Evolutionary conservation across 2,888 invertebrate genomes (phyloP).

Genomic region (Drosophila putrida): DNA sequence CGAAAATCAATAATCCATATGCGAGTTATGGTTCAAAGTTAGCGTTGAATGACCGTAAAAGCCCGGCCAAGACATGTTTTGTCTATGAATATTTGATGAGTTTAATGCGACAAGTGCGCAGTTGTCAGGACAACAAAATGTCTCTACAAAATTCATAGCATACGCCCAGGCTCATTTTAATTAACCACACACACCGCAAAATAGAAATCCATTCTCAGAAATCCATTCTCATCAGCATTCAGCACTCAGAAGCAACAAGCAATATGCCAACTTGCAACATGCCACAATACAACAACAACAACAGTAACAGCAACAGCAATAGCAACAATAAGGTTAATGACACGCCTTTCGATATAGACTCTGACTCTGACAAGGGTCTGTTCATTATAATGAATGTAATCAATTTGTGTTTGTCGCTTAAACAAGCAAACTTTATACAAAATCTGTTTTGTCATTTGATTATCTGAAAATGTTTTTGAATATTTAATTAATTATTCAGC

Average conservation of each 20-base stretch:
- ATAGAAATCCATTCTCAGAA: not conserved
- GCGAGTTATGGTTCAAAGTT: constrained; percentile 53
- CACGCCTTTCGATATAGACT: constrained; percentile 8
- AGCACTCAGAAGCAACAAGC: constrained; percentile 21
- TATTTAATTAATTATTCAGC: constrained; percentile 19
- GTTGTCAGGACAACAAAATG: constrained; percentile 43
- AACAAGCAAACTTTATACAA: constrained; percentile 12
- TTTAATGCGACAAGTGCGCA: constrained; percentile 56
- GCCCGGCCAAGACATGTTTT: constrained; percentile 43
- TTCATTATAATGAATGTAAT: constrained; percentile 10
- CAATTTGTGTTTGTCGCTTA: constrained; percentile 22
- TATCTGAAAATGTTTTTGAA: constrained; percentile 14
- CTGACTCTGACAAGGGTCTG: constrained; percentile 10
- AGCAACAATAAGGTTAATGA: constrained; percentile 29
- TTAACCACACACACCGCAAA: constrained; percentile 18
- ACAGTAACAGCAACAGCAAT: constrained; percentile 2
- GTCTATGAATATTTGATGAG: constrained; percentile 67
- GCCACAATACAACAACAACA: not conserved
- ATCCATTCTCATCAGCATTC: constrained; percentile 6
- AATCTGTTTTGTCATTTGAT: constrained; percentile 22
- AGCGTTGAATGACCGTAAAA: constrained; percentile 32
- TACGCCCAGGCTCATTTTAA: constrained; percentile 20
- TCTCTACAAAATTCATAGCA: constrained; percentile 26
- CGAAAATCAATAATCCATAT: constrained; percentile 73
- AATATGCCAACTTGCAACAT: constrained; percentile 14